Evolutionary conservation across 2,888 invertebrate genomes (phyloP), one percentile per base, ranked within the genome.

Genomic region (Drosophila greeni): DNA sequence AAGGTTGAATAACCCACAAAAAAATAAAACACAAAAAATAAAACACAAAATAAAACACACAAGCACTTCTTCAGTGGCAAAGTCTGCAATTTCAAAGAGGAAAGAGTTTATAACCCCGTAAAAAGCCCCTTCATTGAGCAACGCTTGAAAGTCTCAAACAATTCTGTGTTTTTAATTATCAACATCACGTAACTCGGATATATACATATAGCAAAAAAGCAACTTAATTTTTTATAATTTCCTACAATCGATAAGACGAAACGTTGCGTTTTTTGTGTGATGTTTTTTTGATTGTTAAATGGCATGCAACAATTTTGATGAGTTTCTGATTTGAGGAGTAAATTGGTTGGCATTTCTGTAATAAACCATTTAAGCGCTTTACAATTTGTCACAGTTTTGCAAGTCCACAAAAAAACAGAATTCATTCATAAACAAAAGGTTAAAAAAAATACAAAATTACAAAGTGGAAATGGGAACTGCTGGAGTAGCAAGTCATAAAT

Each of bases 131-230:
- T 12, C 8, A 29, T 40, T 53, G n/a, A 43, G 11, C 5, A 24
- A 14, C 3, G 11, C 18, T 42, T 18, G 8, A 24, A 37, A 31
- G 33, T 18, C 33, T 2, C 12, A 37, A 70, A 51, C 61, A 65
- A 43, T 71, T 71, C 48, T 40, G 24, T 54, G 56, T 42, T 74
- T 74, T 82, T 82, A 77, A 77, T 82, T 76, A 74, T 72, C 60
- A 65, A 72, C 54, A 62, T 47, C 82, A 82, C 70, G 80, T 82
- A 72, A 79, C 43, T 29, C 29, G 5, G 8, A 16, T 42, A 14
- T 20, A 62, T 24, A 61, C 18, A 37, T 31, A 34, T 18, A 20
- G 39, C 37, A 12, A 55, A 57, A 55, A 56, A 26, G n/a, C 33
- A n/a, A 20, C 18, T 62, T 48, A 39, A 37, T 33, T 47, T 43